These are phyloP conservation scores for Macrobrachium nipponense DNA, from an alignment of 1,140 invertebrate genomes.

Conservation along the genomic window DNA sequence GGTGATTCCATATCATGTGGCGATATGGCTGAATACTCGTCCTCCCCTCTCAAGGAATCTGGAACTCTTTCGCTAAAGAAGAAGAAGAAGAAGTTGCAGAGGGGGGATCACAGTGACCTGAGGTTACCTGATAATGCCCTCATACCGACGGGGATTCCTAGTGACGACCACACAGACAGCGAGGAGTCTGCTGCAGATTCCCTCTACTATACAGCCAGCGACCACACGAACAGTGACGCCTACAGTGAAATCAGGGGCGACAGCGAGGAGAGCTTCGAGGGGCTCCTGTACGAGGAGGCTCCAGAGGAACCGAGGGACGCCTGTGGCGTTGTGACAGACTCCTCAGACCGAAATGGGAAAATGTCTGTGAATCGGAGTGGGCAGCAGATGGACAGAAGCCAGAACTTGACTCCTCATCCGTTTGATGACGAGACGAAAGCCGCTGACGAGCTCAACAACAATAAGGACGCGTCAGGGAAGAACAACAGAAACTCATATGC, in stretches of 20 bases:
- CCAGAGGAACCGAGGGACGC: not conserved
- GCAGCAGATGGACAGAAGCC: no score
- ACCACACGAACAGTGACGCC: not conserved
- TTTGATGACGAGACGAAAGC: not conserved
- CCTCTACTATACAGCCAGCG: conserved; percentile 2
- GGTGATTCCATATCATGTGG: no score
- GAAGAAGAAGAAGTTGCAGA: no score
- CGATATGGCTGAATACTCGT: no score
- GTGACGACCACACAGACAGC: conserved; percentile 2
- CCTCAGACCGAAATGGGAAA: no score
- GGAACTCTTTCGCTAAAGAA: no score
- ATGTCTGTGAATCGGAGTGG: no score
- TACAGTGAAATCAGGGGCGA: not conserved
- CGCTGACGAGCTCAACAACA: no score
- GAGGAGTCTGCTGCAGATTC: conserved; percentile 29
- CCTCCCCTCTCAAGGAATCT: no score
- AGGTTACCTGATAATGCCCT: not conserved
- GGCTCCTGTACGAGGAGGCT: not conserved
- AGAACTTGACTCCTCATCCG: no score
- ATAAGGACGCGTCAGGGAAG: not conserved
- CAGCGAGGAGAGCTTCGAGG: not conserved
- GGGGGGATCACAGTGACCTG: not conserved
- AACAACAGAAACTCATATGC: not conserved
- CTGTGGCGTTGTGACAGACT: no score
- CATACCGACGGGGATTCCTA: not conserved